These are phyloP conservation scores for Phalacrocorax carbo DNA, from an alignment of 2,113 vertebrate genomes.

Conservation along the genomic window DNA sequence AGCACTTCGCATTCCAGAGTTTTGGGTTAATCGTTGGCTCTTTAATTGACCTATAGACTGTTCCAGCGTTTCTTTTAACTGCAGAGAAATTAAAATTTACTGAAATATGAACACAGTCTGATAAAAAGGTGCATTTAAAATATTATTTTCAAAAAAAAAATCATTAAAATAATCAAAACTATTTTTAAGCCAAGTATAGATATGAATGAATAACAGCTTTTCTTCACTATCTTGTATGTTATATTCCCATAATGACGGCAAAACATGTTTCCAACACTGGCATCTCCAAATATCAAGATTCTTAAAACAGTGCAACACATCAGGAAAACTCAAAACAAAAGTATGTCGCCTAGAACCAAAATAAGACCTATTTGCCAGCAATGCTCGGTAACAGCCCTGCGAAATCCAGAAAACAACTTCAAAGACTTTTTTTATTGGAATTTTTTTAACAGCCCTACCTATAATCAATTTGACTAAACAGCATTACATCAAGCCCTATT, in stretches of 20 bases:
- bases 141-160: background rate
- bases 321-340: background rate
- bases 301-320: background rate
- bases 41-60: conserved; percentile 88
- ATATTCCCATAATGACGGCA: background rate
- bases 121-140: background rate
- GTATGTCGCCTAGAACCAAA: background rate
- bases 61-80: conserved; percentile 91
- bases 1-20: conserved; percentile 73
- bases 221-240: background rate
- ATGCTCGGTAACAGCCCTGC: background rate
- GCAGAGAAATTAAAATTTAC: conserved; percentile 34
- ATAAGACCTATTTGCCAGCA: background rate
- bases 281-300: background rate
- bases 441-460: background rate
- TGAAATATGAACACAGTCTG: background rate
- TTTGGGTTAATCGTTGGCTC: conserved; percentile 73
- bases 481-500: background rate
- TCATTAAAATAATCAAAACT: background rate
- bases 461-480: background rate
- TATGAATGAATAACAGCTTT: background rate
- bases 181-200: background rate
- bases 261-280: background rate
- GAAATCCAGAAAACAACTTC: background rate
- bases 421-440: background rate